phyloP scores from a whole-genome alignment of 53 echinoderm and acorn worm genomes.

The Stichopus horrens region DNA sequence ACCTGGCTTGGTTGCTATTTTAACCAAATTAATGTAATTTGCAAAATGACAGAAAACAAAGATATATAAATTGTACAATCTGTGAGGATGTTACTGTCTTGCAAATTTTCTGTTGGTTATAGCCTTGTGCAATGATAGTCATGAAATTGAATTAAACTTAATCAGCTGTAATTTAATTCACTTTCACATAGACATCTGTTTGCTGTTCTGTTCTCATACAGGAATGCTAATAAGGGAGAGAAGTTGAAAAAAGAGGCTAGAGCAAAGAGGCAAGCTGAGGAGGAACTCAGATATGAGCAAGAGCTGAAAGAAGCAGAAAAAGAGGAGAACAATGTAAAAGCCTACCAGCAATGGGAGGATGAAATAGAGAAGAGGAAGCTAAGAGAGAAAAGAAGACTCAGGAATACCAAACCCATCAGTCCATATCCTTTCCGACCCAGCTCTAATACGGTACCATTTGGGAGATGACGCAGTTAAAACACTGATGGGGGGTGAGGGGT shows the following conservation, averaged over 20 bases:
- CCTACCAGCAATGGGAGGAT: slow-evolving; percentile 68
- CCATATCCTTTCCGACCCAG: slow-evolving; percentile 71
- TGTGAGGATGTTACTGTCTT: no score
- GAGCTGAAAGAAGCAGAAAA: slow-evolving; percentile 62
- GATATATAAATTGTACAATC: no score
- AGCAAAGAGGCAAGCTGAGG: slow-evolving; percentile 53
- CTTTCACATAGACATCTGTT: no score
- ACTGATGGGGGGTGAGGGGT: neutral
- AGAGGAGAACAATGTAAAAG: slow-evolving; percentile 42
- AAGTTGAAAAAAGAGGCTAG: slow-evolving; percentile 51
- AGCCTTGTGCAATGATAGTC: no score
- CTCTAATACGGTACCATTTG: slow-evolving; percentile 63
- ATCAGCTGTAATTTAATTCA: no score
- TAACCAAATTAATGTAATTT: no score
- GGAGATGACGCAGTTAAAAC: slow-evolving; percentile 39
- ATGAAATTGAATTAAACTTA: no score
- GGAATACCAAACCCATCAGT: slow-evolving; percentile 61
- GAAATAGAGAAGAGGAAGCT: slow-evolving; percentile 62
- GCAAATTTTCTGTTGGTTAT: no score
- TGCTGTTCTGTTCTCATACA: neutral
- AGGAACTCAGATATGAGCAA: slow-evolving; percentile 50
- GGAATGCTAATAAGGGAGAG: slow-evolving; percentile 72
- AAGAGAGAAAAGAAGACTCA: slow-evolving; percentile 63
- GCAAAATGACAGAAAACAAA: no score
- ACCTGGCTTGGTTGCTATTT: no score